phyloP scores from a whole-genome alignment of 2,888 invertebrate genomes.

The Tenodera sinensis region DNA sequence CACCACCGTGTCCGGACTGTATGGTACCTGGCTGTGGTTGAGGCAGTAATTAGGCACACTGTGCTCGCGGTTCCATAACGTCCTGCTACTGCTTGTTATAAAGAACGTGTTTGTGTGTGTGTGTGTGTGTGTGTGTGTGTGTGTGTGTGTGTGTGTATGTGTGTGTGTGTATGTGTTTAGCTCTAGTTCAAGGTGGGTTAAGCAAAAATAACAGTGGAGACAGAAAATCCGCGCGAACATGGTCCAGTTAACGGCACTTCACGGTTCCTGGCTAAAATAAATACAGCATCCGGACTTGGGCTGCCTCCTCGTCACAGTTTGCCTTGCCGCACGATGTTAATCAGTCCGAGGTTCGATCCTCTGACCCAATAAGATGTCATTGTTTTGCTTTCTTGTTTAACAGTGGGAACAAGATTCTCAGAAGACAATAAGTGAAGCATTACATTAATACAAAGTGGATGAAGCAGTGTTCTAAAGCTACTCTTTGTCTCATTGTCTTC shows the following conservation, averaged over 20 bases:
- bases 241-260: not conserved
- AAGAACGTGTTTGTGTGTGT: not conserved
- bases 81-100: not conserved
- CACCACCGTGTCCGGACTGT: not conserved
- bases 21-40: not conserved
- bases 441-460: too few relatives aligned
- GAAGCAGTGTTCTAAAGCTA: too few relatives aligned
- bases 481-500: too few relatives aligned
- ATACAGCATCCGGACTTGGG: not conserved
- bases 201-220: not conserved
- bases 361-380: too few relatives aligned
- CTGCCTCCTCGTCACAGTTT: not conserved
- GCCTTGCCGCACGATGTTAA: too few relatives aligned
- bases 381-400: not conserved
- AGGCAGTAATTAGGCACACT: not conserved
- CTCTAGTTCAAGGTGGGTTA: not conserved
- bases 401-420: too few relatives aligned
- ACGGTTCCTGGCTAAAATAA: not conserved
- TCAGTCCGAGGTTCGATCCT: too few relatives aligned
- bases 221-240: not conserved
- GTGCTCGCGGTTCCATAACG: not conserved
- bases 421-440: too few relatives aligned
- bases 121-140: not conserved
- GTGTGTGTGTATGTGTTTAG: not conserved
- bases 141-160: not conserved